phyloP scores from a whole-genome alignment of 1,140 invertebrate genomes.

The Aphelenchoides fujianensis region DNA sequence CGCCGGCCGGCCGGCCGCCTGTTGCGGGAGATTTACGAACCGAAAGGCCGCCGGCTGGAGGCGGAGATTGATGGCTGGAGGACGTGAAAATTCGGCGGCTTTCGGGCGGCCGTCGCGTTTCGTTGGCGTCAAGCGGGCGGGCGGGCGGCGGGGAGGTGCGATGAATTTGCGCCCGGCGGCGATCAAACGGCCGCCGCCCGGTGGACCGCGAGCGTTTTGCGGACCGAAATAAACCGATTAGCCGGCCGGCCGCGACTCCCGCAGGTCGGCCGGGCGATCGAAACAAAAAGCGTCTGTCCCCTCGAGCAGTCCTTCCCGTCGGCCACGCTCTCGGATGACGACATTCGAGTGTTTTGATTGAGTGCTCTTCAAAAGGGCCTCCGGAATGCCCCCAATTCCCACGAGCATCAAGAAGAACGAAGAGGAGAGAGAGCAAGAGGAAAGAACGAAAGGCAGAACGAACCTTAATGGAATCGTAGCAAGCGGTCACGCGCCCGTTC shows the following conservation, averaged over 20 bases:
- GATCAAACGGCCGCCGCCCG: neutral
- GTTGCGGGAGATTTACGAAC: slow-evolving; percentile 5
- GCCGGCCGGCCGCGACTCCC: neutral
- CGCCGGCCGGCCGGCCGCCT: neutral
- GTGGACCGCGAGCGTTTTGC: neutral
- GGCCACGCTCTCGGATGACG: too few species aligned
- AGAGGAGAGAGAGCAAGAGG: too few species aligned
- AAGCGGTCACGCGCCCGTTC: slow-evolving; percentile 98
- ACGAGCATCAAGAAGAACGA: neutral
- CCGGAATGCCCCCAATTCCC: neutral
- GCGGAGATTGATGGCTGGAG: neutral
- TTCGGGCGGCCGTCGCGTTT: neutral
- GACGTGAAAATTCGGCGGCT: neutral
- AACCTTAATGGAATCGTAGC: slow-evolving; percentile 99
- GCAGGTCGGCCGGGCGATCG: neutral
- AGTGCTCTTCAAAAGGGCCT: too few species aligned
- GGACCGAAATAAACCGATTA: neutral
- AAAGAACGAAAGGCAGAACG: slow-evolving; percentile 64
- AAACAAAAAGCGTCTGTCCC: too few species aligned
- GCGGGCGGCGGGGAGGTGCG: too few species aligned
- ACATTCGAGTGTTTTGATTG: too few species aligned
- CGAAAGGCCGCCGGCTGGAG: neutral
- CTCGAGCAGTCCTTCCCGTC: too few species aligned
- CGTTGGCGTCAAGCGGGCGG: neutral
- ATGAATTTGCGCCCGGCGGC: neutral